phyloP scores from a whole-genome alignment of 2,113 vertebrate species.

The Tringa solitaria region DNA sequence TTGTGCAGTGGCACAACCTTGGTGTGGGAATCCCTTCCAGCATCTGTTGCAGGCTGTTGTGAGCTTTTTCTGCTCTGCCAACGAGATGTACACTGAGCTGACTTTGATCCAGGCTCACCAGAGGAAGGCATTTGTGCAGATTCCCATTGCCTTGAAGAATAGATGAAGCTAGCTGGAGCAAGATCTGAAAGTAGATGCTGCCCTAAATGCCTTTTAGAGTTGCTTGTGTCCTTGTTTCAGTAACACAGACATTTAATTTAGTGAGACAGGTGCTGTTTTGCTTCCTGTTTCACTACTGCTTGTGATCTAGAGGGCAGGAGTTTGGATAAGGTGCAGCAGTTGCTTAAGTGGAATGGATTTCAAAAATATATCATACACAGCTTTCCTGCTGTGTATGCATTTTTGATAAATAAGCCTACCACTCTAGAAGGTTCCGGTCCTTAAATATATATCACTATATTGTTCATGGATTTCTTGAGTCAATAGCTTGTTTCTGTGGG shows the following conservation, averaged over 20 bases:
- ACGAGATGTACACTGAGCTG: fast-evolving
- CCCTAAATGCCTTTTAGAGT: background rate
- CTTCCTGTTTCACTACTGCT: background rate
- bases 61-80: background rate
- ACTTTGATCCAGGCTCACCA: background rate
- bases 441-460: fast-evolving
- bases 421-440: background rate
- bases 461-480: background rate
- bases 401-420: background rate
- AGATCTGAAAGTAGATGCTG: background rate
- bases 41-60: background rate
- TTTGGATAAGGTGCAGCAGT: background rate
- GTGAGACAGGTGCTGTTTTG: background rate
- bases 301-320: background rate
- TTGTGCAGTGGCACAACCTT: background rate
- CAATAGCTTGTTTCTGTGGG: fast-evolving
- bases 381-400: background rate
- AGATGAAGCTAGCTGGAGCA: background rate
- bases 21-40: background rate
- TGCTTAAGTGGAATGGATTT: background rate
- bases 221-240: background rate
- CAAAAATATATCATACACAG: background rate
- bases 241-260: background rate
- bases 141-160: background rate
- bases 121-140: background rate